Conservation (phyloP, 2,888 invertebrate genomes). For the Zhengitettix transpicula region DNA sequence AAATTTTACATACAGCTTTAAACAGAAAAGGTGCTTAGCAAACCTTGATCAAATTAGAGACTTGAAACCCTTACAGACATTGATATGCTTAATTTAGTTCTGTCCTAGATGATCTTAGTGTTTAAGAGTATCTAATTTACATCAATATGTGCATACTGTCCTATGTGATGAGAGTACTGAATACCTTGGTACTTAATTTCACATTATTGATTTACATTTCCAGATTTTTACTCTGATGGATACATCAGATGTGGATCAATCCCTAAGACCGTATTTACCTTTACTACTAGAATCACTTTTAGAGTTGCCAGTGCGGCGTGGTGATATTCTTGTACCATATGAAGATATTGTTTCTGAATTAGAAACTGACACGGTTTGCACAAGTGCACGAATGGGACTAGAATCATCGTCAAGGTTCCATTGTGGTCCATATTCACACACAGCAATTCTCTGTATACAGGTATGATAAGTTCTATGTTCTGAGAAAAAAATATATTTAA, state of each 20-base stretch:
- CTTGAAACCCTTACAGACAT: too few relatives aligned
- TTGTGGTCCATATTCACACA: conserved; percentile 55
- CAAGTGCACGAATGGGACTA: conserved; percentile 45
- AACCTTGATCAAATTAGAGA: too few relatives aligned
- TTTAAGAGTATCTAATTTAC: too few relatives aligned
- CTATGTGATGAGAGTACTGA: too few relatives aligned
- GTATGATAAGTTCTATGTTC: too few relatives aligned
- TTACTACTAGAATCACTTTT: conserved; percentile 56
- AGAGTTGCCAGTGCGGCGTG: conserved; percentile 54
- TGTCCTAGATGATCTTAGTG: too few relatives aligned
- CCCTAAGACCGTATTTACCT: conserved; percentile 53
- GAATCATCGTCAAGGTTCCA: conserved; percentile 39
- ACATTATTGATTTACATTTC: conserved; percentile 13
- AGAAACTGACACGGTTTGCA: conserved; percentile 54
- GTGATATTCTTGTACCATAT: conserved; percentile 38
- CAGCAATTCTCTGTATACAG: conserved; percentile 42
- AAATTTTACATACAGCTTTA: too few relatives aligned
- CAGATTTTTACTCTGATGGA: conserved; percentile 61
- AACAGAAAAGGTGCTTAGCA: too few relatives aligned
- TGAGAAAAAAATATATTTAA: neutral
- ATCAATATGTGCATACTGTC: too few relatives aligned
- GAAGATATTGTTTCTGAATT: conserved; percentile 63
- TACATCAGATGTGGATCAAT: conserved; percentile 38
- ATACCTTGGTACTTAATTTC: neutral
- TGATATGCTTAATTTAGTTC: too few relatives aligned